Evolutionary conservation across 2,113 vertebrate genomes (phyloP).

Genomic region (Oceanodroma tethys): DNA sequence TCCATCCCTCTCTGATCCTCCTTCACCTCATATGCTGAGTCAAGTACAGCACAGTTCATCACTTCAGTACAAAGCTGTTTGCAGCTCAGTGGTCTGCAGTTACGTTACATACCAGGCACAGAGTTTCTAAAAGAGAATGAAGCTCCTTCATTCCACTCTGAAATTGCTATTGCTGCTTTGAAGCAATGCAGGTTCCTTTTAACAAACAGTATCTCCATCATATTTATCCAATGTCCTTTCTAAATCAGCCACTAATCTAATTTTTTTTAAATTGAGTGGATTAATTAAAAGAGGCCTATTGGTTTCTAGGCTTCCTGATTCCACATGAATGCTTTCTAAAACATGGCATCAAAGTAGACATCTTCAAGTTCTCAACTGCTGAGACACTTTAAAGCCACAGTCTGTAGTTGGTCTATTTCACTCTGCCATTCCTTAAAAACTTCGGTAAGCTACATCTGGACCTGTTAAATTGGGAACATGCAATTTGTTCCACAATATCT

Average conservation of each 20-base stretch:
- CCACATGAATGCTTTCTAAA: neutral
- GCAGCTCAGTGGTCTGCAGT: neutral
- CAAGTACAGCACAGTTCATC: constrained; percentile 14
- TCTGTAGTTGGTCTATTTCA: neutral
- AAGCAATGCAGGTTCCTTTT: neutral
- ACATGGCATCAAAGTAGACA: neutral
- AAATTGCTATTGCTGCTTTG: neutral
- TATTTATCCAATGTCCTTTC: neutral
- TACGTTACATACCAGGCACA: neutral
- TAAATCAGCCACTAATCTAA: neutral
- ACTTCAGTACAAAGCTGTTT: constrained; percentile 5
- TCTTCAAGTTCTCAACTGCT: neutral
- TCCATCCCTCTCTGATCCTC: neutral
- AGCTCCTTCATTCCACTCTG: neutral
- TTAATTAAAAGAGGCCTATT: neutral
- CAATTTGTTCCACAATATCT: neutral
- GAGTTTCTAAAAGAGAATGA: neutral
- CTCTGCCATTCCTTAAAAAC: neutral
- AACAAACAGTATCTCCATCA: neutral
- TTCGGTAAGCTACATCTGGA: neutral
- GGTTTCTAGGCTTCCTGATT: neutral
- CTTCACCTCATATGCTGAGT: neutral
- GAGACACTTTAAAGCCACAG: neutral
- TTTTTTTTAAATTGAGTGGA: too few species aligned
- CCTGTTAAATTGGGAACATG: neutral